These are phyloP conservation scores for Notarius lentiginosus DNA, from an alignment of 2,113 vertebrate species.

Conservation along the genomic window DNA sequence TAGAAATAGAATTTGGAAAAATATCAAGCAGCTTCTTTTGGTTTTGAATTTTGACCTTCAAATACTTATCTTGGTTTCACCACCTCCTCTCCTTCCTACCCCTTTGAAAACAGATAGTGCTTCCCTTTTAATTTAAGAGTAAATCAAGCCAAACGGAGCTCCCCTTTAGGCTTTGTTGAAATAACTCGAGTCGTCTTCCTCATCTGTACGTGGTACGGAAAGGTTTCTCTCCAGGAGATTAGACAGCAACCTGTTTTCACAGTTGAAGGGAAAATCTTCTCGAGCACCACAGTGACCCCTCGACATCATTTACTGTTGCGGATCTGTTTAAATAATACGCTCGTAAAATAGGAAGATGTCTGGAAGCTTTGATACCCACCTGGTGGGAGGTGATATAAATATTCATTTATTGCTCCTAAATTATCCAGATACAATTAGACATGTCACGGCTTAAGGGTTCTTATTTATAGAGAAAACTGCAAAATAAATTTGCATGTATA, in stretches of 20 bases:
- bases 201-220: slow-evolving; percentile 59
- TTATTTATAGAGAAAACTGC: slow-evolving; percentile 66
- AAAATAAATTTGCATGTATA: slow-evolving; percentile 71
- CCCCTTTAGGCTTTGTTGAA: slow-evolving; percentile 53
- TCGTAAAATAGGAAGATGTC: slow-evolving; percentile 25
- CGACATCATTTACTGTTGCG: slow-evolving; percentile 28
- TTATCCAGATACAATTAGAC: slow-evolving; percentile 65
- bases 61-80: slow-evolving; percentile 54
- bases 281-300: slow-evolving; percentile 37
- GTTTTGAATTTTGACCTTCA: slow-evolving; percentile 51
- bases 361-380: slow-evolving; percentile 48
- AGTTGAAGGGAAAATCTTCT: slow-evolving; percentile 47
- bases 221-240: slow-evolving; percentile 48
- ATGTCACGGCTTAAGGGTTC: slow-evolving; percentile 70
- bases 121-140: slow-evolving; percentile 55
- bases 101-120: slow-evolving; percentile 41
- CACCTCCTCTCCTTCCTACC: slow-evolving; percentile 44
- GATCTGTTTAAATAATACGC: slow-evolving; percentile 35
- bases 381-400: slow-evolving; percentile 43
- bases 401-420: slow-evolving; percentile 60
- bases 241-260: slow-evolving; percentile 51
- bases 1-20: slow-evolving; percentile 19
- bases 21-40: slow-evolving; percentile 48
- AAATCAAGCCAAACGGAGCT: slow-evolving; percentile 57
- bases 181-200: slow-evolving; percentile 55